These are phyloP conservation scores for Silurus aristotelis DNA, from an alignment of 2,797 vertebrate species.

Conservation along the genomic window DNA sequence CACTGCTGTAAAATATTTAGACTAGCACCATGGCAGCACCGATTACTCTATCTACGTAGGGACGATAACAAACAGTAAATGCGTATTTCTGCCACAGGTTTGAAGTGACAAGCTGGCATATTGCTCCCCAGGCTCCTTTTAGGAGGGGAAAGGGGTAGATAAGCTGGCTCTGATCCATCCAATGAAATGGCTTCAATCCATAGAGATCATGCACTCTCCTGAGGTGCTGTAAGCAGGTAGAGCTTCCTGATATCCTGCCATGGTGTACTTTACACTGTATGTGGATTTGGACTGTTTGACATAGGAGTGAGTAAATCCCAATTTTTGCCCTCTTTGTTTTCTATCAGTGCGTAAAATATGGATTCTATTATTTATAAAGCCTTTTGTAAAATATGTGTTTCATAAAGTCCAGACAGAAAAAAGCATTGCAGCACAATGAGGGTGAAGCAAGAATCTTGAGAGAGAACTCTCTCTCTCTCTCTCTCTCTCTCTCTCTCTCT, in stretches of 20 bases:
- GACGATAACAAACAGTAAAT: conserved; percentile 56
- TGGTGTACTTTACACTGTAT: not conserved
- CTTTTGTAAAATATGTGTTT: not conserved
- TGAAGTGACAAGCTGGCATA: conserved; percentile 53
- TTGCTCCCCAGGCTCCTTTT: conserved; percentile 47
- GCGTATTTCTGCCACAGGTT: conserved; percentile 50
- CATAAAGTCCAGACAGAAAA: not conserved
- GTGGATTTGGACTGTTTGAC: not conserved
- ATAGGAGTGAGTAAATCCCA: not conserved
- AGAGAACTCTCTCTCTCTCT: too few relatives aligned
- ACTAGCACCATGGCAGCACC: conserved; percentile 61
- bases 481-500: too few relatives aligned
- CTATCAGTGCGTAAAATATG: not conserved
- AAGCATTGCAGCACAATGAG: not conserved
- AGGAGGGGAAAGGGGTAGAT: conserved; percentile 47
- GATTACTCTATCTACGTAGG: conserved; percentile 59
- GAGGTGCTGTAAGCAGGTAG: conserved; percentile 30
- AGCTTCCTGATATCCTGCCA: not conserved
- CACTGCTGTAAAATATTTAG: conserved; percentile 56
- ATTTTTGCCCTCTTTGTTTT: not conserved
- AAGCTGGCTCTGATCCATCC: conserved; percentile 51
- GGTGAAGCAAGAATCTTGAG: not conserved
- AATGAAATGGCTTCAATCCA: conserved; percentile 28
- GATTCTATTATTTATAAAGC: not conserved
- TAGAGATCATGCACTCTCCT: conserved; percentile 5